A percentile compares a stretch with the other conserved stretches of the same genome.
Evolutionary conservation across 2,113 vertebrate species (phyloP).

Genomic region (Pachypanchax playfairii): DNA sequence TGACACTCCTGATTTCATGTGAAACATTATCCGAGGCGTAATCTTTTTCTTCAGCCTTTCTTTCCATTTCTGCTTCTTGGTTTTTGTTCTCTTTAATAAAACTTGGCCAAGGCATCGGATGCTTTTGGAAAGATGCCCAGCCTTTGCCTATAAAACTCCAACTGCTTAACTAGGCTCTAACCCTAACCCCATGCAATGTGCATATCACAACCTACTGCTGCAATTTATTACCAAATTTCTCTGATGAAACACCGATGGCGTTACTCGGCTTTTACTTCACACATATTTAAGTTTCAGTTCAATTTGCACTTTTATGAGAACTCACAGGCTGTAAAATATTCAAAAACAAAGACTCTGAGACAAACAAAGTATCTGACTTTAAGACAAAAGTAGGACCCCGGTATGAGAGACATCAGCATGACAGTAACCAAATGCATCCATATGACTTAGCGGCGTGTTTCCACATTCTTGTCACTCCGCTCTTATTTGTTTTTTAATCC

Average conservation of each 20-base stretch:
- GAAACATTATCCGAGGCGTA: conserved; percentile 28
- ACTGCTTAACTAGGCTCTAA: conserved; percentile 58
- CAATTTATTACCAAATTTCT: conserved; percentile 26
- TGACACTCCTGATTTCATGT: conserved; percentile 51
- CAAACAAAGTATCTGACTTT: not conserved
- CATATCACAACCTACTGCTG: conserved; percentile 43
- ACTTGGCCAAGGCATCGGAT: conserved; percentile 13
- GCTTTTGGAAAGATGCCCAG: conserved; percentile 57
- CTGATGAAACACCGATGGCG: conserved; percentile 28
- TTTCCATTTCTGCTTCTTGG: conserved; percentile 21
- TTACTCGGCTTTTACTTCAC: conserved; percentile 6
- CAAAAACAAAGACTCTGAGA: not conserved
- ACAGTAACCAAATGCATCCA: conserved; percentile 49
- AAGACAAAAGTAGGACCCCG: not conserved
- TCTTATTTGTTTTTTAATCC: conserved; percentile 73
- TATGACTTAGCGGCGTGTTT: conserved; percentile 52
- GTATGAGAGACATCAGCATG: conserved; percentile 9
- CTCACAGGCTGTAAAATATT: not conserved
- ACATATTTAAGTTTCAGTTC: conserved; percentile 19
- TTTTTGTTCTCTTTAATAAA: not conserved
- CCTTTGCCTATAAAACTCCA: conserved; percentile 54
- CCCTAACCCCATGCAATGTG: conserved; percentile 45
- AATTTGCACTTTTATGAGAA: conserved; percentile 4
- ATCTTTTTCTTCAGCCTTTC: conserved; percentile 35
- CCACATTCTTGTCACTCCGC: conserved; percentile 69